These are phyloP conservation scores for Chloroceryle inda DNA, from an alignment of 2,797 vertebrate genomes.

Conservation along the genomic window DNA sequence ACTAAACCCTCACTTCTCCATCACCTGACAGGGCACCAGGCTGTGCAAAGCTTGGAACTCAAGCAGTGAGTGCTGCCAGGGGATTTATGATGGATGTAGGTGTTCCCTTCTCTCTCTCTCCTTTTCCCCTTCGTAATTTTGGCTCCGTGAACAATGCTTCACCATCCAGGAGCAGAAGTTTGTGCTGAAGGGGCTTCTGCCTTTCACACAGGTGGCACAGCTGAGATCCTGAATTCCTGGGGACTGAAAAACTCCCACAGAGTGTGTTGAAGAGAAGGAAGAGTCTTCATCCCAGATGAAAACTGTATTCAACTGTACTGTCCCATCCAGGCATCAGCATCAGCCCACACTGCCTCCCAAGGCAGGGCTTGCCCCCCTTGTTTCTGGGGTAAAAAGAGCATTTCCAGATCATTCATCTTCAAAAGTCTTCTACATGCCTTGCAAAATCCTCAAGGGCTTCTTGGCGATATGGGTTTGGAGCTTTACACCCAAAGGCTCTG, in stretches of 20 bases:
- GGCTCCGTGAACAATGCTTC: neutral
- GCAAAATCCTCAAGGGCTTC: neutral
- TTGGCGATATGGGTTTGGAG: neutral
- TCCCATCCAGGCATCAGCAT: neutral
- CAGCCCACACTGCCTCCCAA: neutral
- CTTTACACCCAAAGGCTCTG: neutral
- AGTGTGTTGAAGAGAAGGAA: neutral
- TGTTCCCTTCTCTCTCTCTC: neutral
- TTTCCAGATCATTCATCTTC: neutral
- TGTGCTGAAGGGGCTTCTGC: neutral
- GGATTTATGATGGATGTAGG: neutral
- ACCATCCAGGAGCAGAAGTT: rapidly evolving
- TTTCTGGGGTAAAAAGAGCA: neutral
- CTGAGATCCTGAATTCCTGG: neutral
- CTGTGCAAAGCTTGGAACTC: neutral
- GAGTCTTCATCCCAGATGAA: neutral
- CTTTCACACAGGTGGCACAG: neutral
- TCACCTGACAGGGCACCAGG: rapidly evolving
- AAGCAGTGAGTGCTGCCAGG: neutral
- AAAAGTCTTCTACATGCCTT: neutral
- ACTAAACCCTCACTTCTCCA: neutral
- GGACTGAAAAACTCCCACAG: neutral
- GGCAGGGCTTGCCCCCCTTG: neutral
- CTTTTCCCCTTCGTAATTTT: neutral
- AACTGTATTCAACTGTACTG: neutral